Evolutionary conservation across 2,797 vertebrate species (phyloP), one percentile per base, ranked within the genome.

Genomic region (Anas acuta): DNA sequence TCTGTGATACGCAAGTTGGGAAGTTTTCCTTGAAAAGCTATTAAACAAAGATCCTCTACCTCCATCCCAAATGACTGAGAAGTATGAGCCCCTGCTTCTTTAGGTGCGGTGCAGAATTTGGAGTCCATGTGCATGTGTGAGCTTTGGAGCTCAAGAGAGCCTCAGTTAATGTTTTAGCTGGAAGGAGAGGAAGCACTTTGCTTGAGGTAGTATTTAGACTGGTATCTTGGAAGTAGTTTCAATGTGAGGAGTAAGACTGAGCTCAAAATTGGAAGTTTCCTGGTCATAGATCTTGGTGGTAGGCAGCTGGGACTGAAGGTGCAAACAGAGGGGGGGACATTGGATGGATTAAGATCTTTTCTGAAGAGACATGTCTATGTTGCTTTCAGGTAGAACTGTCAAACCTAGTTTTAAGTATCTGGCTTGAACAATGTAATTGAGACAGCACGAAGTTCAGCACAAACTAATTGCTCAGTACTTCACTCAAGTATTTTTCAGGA

Each of bases 401-500:
- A 28, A 2, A 58, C 10, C 30, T 25, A 22, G 15, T 8, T 79
- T 81, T 11, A 49, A 58, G 8, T 9, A 7, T 45, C 25, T 78
- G 70, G 2, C 60, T 64, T 30, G 58, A 79, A 35, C 54, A 53
- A 3, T n/a, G 9, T 54, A 84, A 54, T 1, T 62, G 91, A 80
- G 84, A 32, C 65, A 69, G 57, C 1, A 2, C 28, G 78, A 76
- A 78, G 62, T 56, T 93, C 62, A 66, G 90, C 74, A 43, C 49
- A 22, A 39, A 12, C 25, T 4, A 43, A 37, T 21, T 32, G 83
- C 80, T 88, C 45, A 7, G 58, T 47, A 58, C 79, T 43, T 71
- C 60, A 5, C 77, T n/a, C 61, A 32, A 56, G 91, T 54, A 17
- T 73, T 88, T 88, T 94, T 75, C 77, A 84, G 92, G 80, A 64